Percentiles rank a stretch among this genome's conserved stretches.
Evolutionary conservation across 2,797 vertebrate genomes (phyloP).

Genomic region (Phoxinus dragarum): DNA sequence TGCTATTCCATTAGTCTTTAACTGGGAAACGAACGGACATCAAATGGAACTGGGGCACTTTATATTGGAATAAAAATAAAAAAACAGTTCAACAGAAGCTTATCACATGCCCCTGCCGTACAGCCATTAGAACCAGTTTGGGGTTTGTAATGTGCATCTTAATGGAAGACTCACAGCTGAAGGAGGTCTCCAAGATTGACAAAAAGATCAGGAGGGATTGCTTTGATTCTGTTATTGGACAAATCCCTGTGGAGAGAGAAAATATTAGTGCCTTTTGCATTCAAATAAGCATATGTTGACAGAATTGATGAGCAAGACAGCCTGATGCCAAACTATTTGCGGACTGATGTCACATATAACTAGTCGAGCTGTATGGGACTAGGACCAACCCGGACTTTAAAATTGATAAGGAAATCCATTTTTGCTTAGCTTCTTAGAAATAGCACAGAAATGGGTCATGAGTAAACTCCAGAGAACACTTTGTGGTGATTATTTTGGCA

Average conservation of each 20-base stretch:
- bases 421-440: slow-evolving; percentile 13
- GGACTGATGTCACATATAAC: slow-evolving; percentile 35
- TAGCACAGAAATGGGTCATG: slow-evolving; percentile 32
- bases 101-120: neutral
- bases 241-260: slow-evolving; percentile 85
- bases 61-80: neutral
- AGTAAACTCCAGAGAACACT: slow-evolving; percentile 50
- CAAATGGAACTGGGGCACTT: neutral
- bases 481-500: slow-evolving; percentile 45
- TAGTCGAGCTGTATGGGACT: neutral
- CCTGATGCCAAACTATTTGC: slow-evolving; percentile 26
- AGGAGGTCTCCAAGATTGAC: slow-evolving; percentile 89
- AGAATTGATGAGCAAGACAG: slow-evolving; percentile 30
- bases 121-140: neutral
- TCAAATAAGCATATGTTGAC: slow-evolving; percentile 23
- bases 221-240: slow-evolving; percentile 89
- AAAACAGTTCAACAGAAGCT: neutral
- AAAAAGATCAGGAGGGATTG: slow-evolving; percentile 85
- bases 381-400: slow-evolving; percentile 9
- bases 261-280: slow-evolving; percentile 39
- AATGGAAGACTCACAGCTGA: slow-evolving; percentile 86
- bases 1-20: neutral
- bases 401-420: neutral
- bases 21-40: neutral
- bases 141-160: neutral